Conservation (phyloP, 2,113 vertebrate genomes). For the Ivindomyrus marchei region DNA sequence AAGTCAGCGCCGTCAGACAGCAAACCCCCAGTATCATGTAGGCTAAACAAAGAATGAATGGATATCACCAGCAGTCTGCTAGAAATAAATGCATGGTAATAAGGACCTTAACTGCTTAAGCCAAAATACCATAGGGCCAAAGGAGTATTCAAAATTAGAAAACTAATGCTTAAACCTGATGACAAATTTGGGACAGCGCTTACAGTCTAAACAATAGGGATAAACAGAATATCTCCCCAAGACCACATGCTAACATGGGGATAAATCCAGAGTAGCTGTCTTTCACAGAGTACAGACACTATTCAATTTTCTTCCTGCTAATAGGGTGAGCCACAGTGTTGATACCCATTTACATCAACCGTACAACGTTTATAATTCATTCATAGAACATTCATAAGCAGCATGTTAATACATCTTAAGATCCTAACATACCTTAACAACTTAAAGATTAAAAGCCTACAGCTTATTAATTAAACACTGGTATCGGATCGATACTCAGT, state of each 20-base stretch:
- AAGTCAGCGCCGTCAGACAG: not conserved
- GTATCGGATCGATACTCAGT: no score
- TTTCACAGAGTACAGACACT: not conserved
- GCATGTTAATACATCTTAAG: not conserved
- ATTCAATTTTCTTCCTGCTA: not conserved
- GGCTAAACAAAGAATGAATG: not conserved
- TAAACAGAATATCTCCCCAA: not conserved
- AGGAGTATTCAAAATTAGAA: not conserved
- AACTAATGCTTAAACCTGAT: not conserved
- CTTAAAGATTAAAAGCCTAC: no score
- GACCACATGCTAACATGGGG: not conserved
- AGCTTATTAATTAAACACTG: no score
- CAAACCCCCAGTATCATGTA: not conserved
- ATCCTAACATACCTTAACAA: no score
- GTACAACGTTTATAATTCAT: not conserved
- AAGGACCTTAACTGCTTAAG: not conserved
- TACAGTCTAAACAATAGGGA: not conserved
- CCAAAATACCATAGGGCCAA: not conserved
- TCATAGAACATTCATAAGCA: not conserved
- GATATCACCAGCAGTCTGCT: not conserved
- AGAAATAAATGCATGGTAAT: not conserved
- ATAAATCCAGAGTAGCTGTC: not conserved
- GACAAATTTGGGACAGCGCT: not conserved
- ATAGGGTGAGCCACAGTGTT: not conserved
- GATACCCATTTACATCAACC: not conserved